These are phyloP conservation scores for Galemys pyrenaicus DNA, from an alignment of 2,113 vertebrate genomes.

Conservation along the genomic window DNA sequence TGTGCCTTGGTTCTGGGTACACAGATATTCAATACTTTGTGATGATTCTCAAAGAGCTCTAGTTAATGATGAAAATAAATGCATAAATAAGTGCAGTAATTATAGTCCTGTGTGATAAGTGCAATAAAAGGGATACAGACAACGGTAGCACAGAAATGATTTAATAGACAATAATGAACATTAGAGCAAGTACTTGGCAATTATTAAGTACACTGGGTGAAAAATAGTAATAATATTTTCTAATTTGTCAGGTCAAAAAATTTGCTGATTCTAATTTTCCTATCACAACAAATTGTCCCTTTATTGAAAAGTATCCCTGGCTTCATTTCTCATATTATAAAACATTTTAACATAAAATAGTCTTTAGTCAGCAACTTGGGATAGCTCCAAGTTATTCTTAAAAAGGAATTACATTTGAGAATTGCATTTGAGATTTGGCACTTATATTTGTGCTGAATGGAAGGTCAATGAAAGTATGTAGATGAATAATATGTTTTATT, in stretches of 20 bases:
- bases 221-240: slow-evolving; percentile 66
- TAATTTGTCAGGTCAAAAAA: slow-evolving; percentile 63
- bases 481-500: neutral
- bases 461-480: neutral
- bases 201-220: slow-evolving; percentile 51
- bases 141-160: neutral
- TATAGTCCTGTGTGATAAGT: slow-evolving; percentile 10
- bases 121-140: slow-evolving; percentile 13
- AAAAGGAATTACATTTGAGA: slow-evolving; percentile 47
- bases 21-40: slow-evolving; percentile 43
- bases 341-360: slow-evolving; percentile 63
- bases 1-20: neutral
- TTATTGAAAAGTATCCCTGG: slow-evolving; percentile 59
- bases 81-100: slow-evolving; percentile 43
- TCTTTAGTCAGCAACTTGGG: slow-evolving; percentile 44
- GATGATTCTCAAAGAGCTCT: neutral
- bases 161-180: slow-evolving; percentile 50
- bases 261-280: slow-evolving; percentile 60
- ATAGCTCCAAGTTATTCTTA: neutral
- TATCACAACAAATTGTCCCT: slow-evolving; percentile 47
- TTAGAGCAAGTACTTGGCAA: slow-evolving; percentile 39
- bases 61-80: slow-evolving; percentile 61
- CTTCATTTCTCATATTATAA: slow-evolving; percentile 11
- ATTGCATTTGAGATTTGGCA: slow-evolving; percentile 26
- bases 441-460: neutral